These are phyloP conservation scores for Protaetia brevitarsis DNA, from an alignment of 1,140 invertebrate genomes.

Conservation along the genomic window DNA sequence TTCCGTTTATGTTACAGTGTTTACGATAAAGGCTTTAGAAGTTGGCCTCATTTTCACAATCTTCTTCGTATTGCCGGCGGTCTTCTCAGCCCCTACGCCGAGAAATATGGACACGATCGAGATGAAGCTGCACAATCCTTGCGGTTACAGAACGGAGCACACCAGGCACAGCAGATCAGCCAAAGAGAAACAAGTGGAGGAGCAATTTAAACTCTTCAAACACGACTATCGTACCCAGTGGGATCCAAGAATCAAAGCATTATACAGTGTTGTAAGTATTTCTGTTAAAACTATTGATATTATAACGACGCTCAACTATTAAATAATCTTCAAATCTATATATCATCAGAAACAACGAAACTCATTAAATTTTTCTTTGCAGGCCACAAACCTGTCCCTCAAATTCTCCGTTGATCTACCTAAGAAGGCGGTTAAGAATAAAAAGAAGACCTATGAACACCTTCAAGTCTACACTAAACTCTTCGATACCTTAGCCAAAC, in stretches of 20 bases:
- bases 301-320: too few relatives aligned
- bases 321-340: too few relatives aligned
- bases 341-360: neutral
- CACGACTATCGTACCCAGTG: neutral
- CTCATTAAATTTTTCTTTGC: neutral
- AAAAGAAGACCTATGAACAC: neutral
- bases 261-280: slow-evolving; percentile 3
- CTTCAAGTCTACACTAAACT: neutral
- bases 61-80: neutral
- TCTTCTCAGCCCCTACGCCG: neutral
- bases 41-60: neutral
- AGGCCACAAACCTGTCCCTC: neutral
- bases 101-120: neutral
- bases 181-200: neutral
- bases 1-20: neutral
- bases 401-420: neutral
- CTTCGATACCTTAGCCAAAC: neutral
- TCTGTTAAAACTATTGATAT: too few relatives aligned
- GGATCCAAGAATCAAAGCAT: neutral
- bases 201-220: neutral
- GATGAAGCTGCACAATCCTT: neutral
- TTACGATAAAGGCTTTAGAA: slow-evolving; percentile 16
- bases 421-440: neutral
- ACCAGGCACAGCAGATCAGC: neutral
- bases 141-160: neutral